Conservation (phyloP, 2,888 invertebrate species). For the Salticus scenicus region DNA sequence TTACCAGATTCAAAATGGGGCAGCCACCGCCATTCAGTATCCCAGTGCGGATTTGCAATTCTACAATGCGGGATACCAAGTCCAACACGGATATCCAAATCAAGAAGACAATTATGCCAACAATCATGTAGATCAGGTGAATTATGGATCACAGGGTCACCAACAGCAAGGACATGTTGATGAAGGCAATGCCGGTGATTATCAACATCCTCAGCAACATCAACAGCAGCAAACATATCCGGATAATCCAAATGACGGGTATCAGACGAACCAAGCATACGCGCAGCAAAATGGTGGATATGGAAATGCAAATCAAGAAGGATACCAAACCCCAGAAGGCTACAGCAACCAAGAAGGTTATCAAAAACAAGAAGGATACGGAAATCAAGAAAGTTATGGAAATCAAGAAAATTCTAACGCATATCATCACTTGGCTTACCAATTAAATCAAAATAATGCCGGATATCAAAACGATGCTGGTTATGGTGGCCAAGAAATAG, state of each 20-base stretch:
- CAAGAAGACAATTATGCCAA: slow-evolving; percentile 31
- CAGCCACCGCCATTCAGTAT: slow-evolving; percentile 16
- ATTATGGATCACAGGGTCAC: slow-evolving; percentile 25
- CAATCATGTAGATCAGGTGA: slow-evolving; percentile 19
- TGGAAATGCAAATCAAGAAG: slow-evolving; percentile 4
- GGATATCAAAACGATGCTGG: not conserved
- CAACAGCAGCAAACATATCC: not conserved
- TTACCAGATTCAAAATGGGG: slow-evolving; percentile 43
- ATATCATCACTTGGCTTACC: slow-evolving; percentile 40
- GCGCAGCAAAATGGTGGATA: not conserved
- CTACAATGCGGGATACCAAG: slow-evolving; percentile 41
- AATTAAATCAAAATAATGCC: not conserved
- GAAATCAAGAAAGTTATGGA: slow-evolving; percentile 18
- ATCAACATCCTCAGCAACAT: not conserved
- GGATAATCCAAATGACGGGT: slow-evolving; percentile 10
- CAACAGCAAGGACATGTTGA: slow-evolving; percentile 11
- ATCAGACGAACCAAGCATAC: slow-evolving; percentile 11
- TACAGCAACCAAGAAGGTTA: not conserved
- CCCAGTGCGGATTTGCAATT: slow-evolving; percentile 8
- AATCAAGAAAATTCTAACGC: slow-evolving; percentile 33
- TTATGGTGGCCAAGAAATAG: not conserved
- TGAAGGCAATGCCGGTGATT: not conserved
- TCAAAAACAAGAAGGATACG: too few relatives aligned
- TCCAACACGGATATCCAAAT: slow-evolving; percentile 20
- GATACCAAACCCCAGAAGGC: not conserved